Conservation (phyloP, 2,888 invertebrate species). For the Athalia circularis region DNA sequence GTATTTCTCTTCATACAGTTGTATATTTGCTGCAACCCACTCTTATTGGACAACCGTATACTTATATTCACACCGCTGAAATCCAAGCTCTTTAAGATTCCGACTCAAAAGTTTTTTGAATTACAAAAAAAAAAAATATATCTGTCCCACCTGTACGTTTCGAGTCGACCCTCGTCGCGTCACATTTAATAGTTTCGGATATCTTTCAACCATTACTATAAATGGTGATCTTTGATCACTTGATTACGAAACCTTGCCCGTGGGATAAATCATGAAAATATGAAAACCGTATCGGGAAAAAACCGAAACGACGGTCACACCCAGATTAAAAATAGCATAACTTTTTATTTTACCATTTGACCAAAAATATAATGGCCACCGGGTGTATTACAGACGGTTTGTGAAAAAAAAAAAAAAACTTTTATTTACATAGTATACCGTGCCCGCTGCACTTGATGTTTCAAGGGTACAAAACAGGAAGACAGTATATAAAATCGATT, state of each 20-base stretch:
- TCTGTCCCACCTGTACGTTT: not conserved
- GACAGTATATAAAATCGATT: constrained; percentile 22
- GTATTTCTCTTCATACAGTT: not conserved
- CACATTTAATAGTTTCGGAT: constrained; percentile 1
- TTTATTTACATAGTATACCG: no score
- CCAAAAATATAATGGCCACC: not conserved
- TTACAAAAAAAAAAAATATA: not conserved
- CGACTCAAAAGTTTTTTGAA: not conserved
- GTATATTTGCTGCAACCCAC: no score
- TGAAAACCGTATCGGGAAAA: no score
- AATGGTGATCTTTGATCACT: not conserved
- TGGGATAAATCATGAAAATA: not conserved
- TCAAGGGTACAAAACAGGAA: not conserved
- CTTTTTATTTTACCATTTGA: not conserved
- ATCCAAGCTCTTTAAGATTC: no score
- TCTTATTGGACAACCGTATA: no score
- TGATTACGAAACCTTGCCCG: constrained; percentile 7
- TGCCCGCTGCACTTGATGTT: not conserved
- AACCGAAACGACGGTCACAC: no score
- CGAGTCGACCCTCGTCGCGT: not conserved
- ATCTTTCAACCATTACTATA: not conserved
- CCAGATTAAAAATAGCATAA: not conserved
- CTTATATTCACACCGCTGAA: no score
- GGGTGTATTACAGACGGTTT: not conserved
- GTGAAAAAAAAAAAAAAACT: not conserved